phyloP scores from a whole-genome alignment of 2,888 invertebrate genomes.

The Coleophora deauratella region DNA sequence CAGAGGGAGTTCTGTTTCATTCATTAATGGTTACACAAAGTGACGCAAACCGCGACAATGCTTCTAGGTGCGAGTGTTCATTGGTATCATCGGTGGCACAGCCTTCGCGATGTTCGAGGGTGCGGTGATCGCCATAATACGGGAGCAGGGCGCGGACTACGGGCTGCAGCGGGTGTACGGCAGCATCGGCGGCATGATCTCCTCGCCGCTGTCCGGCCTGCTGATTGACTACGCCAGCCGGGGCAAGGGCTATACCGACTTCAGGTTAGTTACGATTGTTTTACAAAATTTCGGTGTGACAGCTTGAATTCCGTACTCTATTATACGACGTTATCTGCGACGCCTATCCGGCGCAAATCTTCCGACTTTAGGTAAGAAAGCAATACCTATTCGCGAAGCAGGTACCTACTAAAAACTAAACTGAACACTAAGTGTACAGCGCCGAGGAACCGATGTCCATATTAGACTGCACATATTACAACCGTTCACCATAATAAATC shows the following conservation, averaged over 20 bases:
- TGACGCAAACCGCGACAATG: background rate
- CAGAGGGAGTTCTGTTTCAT: no score
- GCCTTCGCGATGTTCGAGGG: conserved; percentile 88
- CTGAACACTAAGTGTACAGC: no score
- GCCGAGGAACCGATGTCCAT: no score
- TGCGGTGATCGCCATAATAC: conserved; percentile 82
- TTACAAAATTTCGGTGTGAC: background rate
- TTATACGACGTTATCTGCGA: no score
- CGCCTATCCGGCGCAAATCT: no score
- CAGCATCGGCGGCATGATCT: conserved; percentile 84
- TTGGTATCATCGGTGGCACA: conserved; percentile 82
- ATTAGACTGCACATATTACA: no score
- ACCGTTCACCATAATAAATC: no score
- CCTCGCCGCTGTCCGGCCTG: conserved; percentile 83
- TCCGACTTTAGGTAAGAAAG: no score
- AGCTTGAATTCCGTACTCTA: no score
- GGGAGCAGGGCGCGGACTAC: conserved; percentile 84
- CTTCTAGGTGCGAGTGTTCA: conserved; percentile 66
- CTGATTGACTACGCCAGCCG: conserved; percentile 83
- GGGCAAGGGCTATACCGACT: conserved; percentile 81
- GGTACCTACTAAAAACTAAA: no score
- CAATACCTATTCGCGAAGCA: no score
- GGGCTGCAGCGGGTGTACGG: conserved; percentile 85
- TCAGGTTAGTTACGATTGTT: conserved; percentile 64
- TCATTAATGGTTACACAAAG: no score